A percentile compares a stretch with the other conserved stretches of the same genome.
Evolutionary conservation across 2,113 vertebrate genomes (phyloP).

Genomic region (Gobiocypris rarus): DNA sequence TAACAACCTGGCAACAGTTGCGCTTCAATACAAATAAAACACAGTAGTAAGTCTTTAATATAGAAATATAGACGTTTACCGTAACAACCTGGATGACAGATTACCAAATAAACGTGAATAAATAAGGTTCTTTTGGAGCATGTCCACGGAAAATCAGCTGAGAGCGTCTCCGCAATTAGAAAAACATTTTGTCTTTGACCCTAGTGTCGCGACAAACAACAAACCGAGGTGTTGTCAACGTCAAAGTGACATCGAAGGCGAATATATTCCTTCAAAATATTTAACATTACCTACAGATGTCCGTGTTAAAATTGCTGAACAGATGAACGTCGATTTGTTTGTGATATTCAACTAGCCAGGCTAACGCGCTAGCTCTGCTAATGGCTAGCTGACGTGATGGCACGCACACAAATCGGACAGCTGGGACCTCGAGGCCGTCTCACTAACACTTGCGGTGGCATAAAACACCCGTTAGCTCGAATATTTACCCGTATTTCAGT

Average conservation of each 20-base stretch:
- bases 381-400: conserved; percentile 50
- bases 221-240: not conserved
- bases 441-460: not conserved
- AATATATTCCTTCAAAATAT: not conserved
- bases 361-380: conserved; percentile 35
- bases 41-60: not conserved
- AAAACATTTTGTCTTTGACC: conserved; percentile 45
- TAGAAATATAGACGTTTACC: not conserved
- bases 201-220: conserved; percentile 5
- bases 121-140: not conserved
- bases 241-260: not conserved
- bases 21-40: not conserved
- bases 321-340: conserved; percentile 28
- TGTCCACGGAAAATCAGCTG: conserved; percentile 10
- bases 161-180: conserved; percentile 26
- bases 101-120: not conserved
- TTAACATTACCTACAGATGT: not conserved
- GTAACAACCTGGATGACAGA: not conserved
- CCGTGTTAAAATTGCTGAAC: conserved; percentile 1
- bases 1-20: conserved; percentile 13
- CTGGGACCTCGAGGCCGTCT: conserved; percentile 1
- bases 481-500: conserved; percentile 54
- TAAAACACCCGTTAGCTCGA: not conserved
- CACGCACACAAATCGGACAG: conserved; percentile 37
- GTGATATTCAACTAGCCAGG: conserved; percentile 12